Conservation (phyloP, 2,113 vertebrate species). For the Apeltes quadracus region DNA sequence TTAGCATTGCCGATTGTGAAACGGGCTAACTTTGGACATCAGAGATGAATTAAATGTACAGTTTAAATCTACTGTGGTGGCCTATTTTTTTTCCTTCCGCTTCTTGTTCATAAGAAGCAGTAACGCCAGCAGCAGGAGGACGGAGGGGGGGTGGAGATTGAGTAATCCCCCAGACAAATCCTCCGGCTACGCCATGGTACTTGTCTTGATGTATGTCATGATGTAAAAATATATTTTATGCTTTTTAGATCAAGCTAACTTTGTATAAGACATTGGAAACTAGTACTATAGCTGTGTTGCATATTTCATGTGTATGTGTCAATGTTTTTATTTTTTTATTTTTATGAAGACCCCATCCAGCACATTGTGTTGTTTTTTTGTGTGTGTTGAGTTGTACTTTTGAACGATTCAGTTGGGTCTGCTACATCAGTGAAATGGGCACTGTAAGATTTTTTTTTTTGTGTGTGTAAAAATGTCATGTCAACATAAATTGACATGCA, state of each 20-base stretch:
- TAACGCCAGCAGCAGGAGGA: slow-evolving; percentile 82
- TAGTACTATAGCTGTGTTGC: slow-evolving; percentile 83
- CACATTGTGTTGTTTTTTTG: slow-evolving; percentile 52
- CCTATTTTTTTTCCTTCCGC: slow-evolving; percentile 61
- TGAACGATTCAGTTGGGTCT: slow-evolving; percentile 52
- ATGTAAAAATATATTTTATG: slow-evolving; percentile 90
- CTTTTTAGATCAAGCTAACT: slow-evolving; percentile 87
- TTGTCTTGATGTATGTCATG: slow-evolving; percentile 78
- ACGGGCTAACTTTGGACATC: slow-evolving; percentile 56
- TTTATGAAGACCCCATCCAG: slow-evolving; percentile 55
- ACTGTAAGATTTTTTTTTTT: slow-evolving; percentile 37
- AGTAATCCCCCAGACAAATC: slow-evolving; percentile 82
- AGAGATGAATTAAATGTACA: slow-evolving; percentile 59
- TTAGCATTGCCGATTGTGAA: slow-evolving; percentile 78
- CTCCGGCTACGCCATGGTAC: slow-evolving; percentile 79
- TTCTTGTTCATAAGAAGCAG: slow-evolving; percentile 82
- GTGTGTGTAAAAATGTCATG: slow-evolving; percentile 28
- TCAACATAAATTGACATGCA: slow-evolving; percentile 28
- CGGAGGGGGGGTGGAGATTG: slow-evolving; percentile 64
- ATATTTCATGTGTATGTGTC: slow-evolving; percentile 76
- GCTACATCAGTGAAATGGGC: slow-evolving; percentile 51
- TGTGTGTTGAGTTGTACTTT: slow-evolving; percentile 50
- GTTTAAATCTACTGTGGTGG: slow-evolving; percentile 57
- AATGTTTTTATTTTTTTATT: slow-evolving; percentile 56
- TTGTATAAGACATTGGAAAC: slow-evolving; percentile 84